Evolutionary conservation across 2,888 invertebrate species (phyloP), one percentile per base, ranked within the genome.

Genomic region (Sympetrum striolatum): DNA sequence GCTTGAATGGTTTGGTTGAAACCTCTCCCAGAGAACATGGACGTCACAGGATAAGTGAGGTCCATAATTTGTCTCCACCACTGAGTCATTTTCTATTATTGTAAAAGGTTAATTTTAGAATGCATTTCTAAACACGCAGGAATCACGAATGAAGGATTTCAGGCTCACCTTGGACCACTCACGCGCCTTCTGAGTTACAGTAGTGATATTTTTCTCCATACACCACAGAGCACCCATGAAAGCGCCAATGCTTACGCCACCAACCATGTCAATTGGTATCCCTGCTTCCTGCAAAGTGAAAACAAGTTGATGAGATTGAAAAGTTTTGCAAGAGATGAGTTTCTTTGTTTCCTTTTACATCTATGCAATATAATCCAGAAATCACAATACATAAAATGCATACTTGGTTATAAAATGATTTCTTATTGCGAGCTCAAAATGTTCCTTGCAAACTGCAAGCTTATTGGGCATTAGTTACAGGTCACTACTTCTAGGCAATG

Each of bases 201-300:
- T 97, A 0, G 98, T 97, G 48, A 98, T 96, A 93, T 99, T 98
- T 92, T 97, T 96, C 93, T 99, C 98, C 94, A 98, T 97, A 92
- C 98, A 98, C 98, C 98, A 99, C 0, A 99, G 94, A 0, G 98
- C 99, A 0, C 99, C 99, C 97, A 99, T 98, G 93, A 99, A 97
- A 0, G 99, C 98, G 18, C 99, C 99, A 92, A 99, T 99, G 93
- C 99, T 99, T 18, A 99, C 99, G 0, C 99, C 99, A 0, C 99
- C 99, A 1, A 99, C 98, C 97, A 99, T 99, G 94, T 99, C 99
- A 91, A 99, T 98, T 0, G 99, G 99, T 92, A 99, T 99, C 10
- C 99, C 99, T 14, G 98, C 98, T 93, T 99, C 99, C 94, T 97
- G 93, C 0, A 93, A 93, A 82, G 80, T 91, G 79, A 18, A 53